A percentile compares a stretch with the other conserved stretches of the same genome.
Conservation (phyloP, 2,113 vertebrate genomes). For the Fukomys damarensis region DNA sequence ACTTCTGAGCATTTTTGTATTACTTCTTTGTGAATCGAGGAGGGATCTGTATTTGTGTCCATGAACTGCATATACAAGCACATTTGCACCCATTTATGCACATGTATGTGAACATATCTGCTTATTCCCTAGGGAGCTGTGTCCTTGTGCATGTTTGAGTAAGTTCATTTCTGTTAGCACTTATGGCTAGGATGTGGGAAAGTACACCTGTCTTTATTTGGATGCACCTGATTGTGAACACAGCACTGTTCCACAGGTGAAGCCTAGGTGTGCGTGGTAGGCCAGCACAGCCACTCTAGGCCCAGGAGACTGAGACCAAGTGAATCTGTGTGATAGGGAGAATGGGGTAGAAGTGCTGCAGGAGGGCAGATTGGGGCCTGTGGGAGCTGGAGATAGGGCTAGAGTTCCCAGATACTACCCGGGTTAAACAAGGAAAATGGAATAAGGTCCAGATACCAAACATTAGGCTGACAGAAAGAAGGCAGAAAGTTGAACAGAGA, state of each 20-base stretch:
- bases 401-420: not conserved
- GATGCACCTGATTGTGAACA: not conserved
- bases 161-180: not conserved
- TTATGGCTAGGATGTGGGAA: not conserved
- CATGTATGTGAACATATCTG: not conserved
- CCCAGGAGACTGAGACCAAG: not conserved
- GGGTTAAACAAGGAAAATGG: not conserved
- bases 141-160: not conserved
- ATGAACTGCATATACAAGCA: not conserved
- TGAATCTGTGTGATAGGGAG: not conserved
- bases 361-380: fast-evolving
- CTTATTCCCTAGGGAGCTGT: not conserved
- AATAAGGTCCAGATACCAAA: not conserved
- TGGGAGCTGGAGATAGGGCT: not conserved
- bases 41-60: not conserved
- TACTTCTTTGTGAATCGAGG: conserved; percentile 25
- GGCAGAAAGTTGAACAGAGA: not conserved
- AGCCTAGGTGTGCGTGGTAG: not conserved
- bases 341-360: not conserved
- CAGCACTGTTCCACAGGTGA: not conserved
- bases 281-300: not conserved
- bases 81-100: not conserved
- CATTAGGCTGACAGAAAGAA: not conserved
- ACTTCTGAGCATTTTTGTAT: not conserved
- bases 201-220: not conserved